These are phyloP conservation scores for Papilio xuthus DNA, from an alignment of 1,140 invertebrate species.

Conservation along the genomic window DNA sequence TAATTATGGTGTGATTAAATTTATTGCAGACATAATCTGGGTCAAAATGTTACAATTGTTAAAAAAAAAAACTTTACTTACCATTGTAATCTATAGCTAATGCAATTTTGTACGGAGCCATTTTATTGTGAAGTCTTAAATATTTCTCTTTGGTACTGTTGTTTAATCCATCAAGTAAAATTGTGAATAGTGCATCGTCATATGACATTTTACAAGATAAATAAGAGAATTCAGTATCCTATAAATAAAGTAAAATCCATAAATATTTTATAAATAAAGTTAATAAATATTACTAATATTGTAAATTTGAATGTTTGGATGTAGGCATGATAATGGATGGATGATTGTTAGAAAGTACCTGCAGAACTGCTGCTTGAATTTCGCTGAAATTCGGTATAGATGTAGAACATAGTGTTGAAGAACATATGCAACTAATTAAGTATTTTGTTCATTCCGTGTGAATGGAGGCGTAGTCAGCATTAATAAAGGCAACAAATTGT, in stretches of 20 bases:
- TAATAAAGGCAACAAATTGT: neutral
- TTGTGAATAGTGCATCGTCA: conserved; percentile 83
- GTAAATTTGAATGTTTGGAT: too few relatives aligned
- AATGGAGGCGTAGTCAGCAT: too few relatives aligned
- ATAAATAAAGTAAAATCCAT: conserved; percentile 38
- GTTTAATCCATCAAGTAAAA: conserved; percentile 83
- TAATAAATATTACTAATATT: too few relatives aligned
- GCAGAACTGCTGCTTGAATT: too few relatives aligned
- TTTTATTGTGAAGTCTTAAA: conserved; percentile 85
- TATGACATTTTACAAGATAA: conserved; percentile 82
- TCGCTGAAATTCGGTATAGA: too few relatives aligned
- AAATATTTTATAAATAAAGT: conserved; percentile 29
- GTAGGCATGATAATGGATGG: too few relatives aligned
- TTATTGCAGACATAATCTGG: neutral
- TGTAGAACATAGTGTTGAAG: too few relatives aligned
- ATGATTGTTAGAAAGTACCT: too few relatives aligned
- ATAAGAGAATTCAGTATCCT: conserved; percentile 56
- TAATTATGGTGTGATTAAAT: neutral
- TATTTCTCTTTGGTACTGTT: conserved; percentile 63
- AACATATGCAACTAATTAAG: too few relatives aligned
- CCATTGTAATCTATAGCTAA: conserved; percentile 80
- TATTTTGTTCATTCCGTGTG: too few relatives aligned
- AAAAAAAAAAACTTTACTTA: conserved; percentile 53
- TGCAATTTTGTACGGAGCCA: conserved; percentile 88
- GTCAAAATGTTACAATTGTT: neutral